Conservation (phyloP, 2,797 vertebrate genomes). For the Sebastes hubbsi region DNA sequence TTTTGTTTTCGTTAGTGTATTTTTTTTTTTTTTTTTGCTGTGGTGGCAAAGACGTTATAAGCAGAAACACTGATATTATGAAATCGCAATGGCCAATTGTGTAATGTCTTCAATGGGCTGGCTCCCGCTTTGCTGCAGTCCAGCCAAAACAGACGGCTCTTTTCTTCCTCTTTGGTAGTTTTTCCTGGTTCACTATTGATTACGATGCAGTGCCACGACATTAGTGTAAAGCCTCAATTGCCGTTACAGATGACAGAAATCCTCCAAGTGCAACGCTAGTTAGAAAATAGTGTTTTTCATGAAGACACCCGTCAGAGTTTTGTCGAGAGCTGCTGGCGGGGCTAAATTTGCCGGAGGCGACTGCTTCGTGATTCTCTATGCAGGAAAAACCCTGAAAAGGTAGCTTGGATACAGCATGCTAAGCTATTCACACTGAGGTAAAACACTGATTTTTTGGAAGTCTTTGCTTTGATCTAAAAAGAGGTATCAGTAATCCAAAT, state of each 20-base stretch:
- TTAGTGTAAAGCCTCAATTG: neutral
- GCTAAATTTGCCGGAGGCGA: neutral
- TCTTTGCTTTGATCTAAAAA: conserved; percentile 33
- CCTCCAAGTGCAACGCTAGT: neutral
- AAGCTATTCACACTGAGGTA: neutral
- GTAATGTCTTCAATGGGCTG: neutral
- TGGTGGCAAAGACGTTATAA: neutral
- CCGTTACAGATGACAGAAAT: neutral
- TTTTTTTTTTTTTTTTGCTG: neutral
- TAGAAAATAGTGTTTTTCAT: neutral
- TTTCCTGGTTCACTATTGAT: neutral
- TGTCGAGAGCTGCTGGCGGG: neutral
- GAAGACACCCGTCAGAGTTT: neutral
- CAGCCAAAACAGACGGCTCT: neutral
- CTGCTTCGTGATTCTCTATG: neutral
- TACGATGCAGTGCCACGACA: neutral
- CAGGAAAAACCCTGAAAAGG: neutral
- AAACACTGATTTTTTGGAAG: neutral
- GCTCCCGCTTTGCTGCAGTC: neutral
- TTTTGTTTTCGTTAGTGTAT: neutral
- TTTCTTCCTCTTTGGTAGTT: neutral
- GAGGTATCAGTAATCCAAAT: conserved; percentile 20
- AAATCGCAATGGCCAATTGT: neutral
- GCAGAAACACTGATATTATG: neutral
- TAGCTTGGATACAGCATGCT: neutral